Base-by-base conservation (phyloP, 2,797 vertebrate genomes). In the Spinus olivaceus region DNA sequence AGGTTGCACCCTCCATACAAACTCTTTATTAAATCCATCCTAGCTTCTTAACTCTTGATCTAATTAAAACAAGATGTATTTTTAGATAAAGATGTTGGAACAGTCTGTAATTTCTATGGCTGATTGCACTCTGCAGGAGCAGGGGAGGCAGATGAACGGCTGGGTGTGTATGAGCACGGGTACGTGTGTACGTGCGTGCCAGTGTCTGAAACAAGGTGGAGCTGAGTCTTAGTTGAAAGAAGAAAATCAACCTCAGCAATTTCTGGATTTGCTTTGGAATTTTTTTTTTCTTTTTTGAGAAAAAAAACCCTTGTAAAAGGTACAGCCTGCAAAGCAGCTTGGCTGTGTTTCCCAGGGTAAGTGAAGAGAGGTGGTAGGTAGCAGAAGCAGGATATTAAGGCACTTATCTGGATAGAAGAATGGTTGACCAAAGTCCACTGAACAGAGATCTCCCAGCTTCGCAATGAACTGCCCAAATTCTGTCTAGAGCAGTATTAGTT, bases 31-130 rank as follows among this genome's bases (percentile, higher is more conserved):
- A 85, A 86, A 81, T 60, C 32, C 27, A 30, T 78, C 41, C 50
- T 76, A 71, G 54, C 59, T 81, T 56, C 82, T 44, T 63, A 90
- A 80, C 50, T 46, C 44, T 47, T 69, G 13, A 21, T 70, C 67
- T 85, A 79, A 79, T 67, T 59, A 92, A 73, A 92, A 77, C 49
- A 85, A 82, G 37, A 50, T 81, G 66, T 92, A 82, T 96, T 96
- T 96, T 89, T 77, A 93, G 88, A 66, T 91, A 80, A 91, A 92
- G 50, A 12, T 0, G 0, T 94, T 80, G 57, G 66, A 95, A 49
- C 33, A 80, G 14, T 33, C 23, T 56, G n/a, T 82, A 59, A 88
- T 90, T 94, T 92, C 67, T 86, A 6, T 0, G 12, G 41, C 63
- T 84, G 77, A 56, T 54, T 82, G 54, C 13, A 20, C 44, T 72